Conservation (phyloP, 2,797 vertebrate genomes). For the Sebastes hopkinsi region DNA sequence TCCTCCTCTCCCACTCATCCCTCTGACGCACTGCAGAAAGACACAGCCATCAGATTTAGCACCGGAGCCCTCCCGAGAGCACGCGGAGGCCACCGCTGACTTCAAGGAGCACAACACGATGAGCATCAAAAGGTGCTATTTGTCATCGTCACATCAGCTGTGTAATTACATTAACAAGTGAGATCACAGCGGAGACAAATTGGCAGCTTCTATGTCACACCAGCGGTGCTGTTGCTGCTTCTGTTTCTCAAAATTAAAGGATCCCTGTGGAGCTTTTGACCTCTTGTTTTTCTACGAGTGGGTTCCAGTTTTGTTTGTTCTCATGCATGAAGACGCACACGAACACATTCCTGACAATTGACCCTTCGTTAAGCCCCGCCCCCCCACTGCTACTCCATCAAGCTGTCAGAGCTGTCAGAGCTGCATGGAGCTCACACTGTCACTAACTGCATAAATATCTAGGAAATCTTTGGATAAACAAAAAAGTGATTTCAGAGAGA, state of each 20-base stretch:
- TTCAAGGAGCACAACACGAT: background rate
- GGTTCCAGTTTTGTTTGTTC: background rate
- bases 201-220: slow-evolving; percentile 4
- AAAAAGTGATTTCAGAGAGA: too few relatives aligned
- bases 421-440: too few relatives aligned
- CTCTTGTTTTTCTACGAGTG: background rate
- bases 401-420: too few relatives aligned
- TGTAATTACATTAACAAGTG: slow-evolving; percentile 22
- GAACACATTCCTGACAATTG: too few relatives aligned
- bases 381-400: too few relatives aligned
- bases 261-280: background rate
- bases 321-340: background rate
- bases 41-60: background rate
- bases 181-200: slow-evolving; percentile 24
- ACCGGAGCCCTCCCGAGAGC: background rate
- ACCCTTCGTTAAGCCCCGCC: too few relatives aligned
- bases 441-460: too few relatives aligned
- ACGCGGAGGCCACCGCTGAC: background rate
- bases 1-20: slow-evolving; percentile 88
- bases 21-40: slow-evolving; percentile 75
- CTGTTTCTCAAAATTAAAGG: slow-evolving; percentile 3
- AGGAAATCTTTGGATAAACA: too few relatives aligned
- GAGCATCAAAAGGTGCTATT: slow-evolving; percentile 4
- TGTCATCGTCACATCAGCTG: slow-evolving; percentile 18
- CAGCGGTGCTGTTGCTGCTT: background rate